Evolutionary conservation across 2,113 vertebrate species (phyloP), one percentile per base, ranked within the genome.

Genomic region (Pelmatolapia mariae): DNA sequence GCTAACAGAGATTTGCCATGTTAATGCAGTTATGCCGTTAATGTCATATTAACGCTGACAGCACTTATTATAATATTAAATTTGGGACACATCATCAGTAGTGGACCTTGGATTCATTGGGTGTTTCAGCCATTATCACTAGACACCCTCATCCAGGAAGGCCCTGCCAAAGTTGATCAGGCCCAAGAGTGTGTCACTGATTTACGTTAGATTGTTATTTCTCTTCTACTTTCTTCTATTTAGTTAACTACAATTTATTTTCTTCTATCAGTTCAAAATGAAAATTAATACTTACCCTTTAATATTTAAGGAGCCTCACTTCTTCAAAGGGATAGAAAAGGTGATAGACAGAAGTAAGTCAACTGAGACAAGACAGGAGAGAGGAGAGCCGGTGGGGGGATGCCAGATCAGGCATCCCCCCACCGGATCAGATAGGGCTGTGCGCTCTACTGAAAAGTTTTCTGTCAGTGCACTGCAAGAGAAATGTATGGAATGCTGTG

Each of bases 371-470:
- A 56, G 53, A 56, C 22, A 56, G 1, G 54, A 26, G 54, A 57
- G 54, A 29, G 12, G 24, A 57, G 12, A 57, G 24, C 7, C 2
- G 4, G 54, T 15, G 29, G 13, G 24, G 52, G 54, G 24, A 24
- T 1, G 1, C 54, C 24, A 5, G 7, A 29, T 57, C 12, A 29
- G 54, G 12, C 54, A 29, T 29, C 12, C 54, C 3, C 54, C 54
- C 2, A 56, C 54, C 12, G 1, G 54, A 29, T 3, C 3, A 4
- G 1, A 57, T 57, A 7, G 1, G 54, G 54, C 54, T 15, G 24
- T 57, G 15, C 7, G 0, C 7, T 57, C 54, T 0, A 29, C 54
- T 57, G 54, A 59, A 16, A 29, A 2, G 13, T 29, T 29, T 29
- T 59, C 24, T 2, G 13, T 59, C 56, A 59, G 13, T 16, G 56